phyloP scores from a whole-genome alignment of 2,888 invertebrate species.

The Epinotia ramella region DNA sequence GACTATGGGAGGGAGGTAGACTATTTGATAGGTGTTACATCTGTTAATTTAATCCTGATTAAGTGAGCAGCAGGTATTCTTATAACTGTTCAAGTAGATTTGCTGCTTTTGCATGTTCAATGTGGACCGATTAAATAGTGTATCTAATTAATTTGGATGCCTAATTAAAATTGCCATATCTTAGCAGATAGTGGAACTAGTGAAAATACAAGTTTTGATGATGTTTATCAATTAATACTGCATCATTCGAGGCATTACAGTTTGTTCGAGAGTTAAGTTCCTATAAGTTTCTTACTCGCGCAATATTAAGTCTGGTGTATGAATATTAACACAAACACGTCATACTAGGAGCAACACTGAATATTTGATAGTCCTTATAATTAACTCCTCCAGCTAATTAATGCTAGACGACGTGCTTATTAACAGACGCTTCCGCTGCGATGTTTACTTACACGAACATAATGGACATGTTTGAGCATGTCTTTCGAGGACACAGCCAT shows the following conservation, averaged over 20 bases:
- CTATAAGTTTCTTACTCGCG: neutral
- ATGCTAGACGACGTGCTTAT: conserved; percentile 64
- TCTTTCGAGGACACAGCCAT: conserved; percentile 49
- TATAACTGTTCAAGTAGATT: neutral
- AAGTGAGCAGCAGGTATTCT: neutral
- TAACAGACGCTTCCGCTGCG: conserved; percentile 61
- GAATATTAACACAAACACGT: conserved; percentile 23
- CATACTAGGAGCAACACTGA: conserved; percentile 46
- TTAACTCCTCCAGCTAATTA: conserved; percentile 64
- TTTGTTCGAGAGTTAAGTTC: neutral
- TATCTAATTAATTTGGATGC: too few species aligned
- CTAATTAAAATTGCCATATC: neutral
- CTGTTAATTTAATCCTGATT: conserved; percentile 22
- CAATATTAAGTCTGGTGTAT: neutral
- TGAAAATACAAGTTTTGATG: neutral
- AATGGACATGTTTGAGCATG: conserved; percentile 54
- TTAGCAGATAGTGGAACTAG: neutral
- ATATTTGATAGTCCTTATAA: conserved; percentile 55
- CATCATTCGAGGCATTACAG: neutral
- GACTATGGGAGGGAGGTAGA: conserved; percentile 1
- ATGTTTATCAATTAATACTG: neutral
- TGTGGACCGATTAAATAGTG: too few species aligned
- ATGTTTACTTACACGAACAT: conserved; percentile 55
- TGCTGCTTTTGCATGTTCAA: too few species aligned
- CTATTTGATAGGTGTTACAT: conserved; percentile 9